Conservation (phyloP, 2,797 vertebrate genomes). For the Mus spretus region DNA sequence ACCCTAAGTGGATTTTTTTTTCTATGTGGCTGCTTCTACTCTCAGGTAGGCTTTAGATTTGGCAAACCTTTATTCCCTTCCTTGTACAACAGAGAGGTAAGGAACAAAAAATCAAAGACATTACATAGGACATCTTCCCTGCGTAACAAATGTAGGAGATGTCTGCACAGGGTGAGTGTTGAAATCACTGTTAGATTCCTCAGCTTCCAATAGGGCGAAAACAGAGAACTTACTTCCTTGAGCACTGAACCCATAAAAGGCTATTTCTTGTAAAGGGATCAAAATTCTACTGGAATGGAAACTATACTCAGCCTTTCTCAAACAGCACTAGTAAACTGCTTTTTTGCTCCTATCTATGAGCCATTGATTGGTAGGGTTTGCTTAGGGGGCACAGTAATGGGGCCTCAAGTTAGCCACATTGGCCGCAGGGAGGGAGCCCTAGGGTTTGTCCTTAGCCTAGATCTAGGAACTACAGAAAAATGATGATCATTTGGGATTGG, state of each 20-base stretch:
- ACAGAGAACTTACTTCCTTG: conserved; percentile 25
- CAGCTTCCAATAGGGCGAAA: not conserved
- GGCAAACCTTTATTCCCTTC: not conserved
- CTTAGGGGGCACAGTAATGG: not conserved
- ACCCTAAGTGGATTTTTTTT: conserved; percentile 2
- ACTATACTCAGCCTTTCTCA: not conserved
- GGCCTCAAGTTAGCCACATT: not conserved
- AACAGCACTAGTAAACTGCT: not conserved
- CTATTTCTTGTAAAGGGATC: conserved; percentile 11
- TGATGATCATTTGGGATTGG: not conserved
- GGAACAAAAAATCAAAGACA: not conserved
- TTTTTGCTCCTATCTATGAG: not conserved
- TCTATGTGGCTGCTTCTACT: conserved; percentile 8
- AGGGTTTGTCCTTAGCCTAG: not conserved
- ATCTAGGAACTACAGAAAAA: conserved; percentile 14
- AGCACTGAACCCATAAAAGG: not conserved
- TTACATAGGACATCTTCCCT: not conserved
- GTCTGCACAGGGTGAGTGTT: not conserved
- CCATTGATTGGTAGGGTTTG: not conserved
- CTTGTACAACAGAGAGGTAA: not conserved
- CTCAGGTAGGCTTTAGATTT: conserved; percentile 22
- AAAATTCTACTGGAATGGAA: not conserved
- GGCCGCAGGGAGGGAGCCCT: not conserved
- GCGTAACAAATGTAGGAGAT: conserved; percentile 13
- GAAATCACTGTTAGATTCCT: conserved; percentile 2